These are phyloP conservation scores for Bombus superbus DNA, from an alignment of 1,140 invertebrate genomes.

Conservation along the genomic window DNA sequence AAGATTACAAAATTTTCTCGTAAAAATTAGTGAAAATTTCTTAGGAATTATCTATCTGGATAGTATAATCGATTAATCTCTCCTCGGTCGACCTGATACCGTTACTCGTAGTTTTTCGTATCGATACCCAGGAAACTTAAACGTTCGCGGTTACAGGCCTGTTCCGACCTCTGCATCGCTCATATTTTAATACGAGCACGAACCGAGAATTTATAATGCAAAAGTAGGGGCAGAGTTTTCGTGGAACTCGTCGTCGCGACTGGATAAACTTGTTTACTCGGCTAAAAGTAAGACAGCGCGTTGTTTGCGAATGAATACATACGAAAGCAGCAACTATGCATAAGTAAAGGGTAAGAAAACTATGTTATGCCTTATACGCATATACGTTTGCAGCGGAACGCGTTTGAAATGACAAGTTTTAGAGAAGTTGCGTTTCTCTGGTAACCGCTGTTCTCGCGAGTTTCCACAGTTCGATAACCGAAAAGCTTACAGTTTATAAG, in stretches of 20 bases:
- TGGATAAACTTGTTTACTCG: slow-evolving; percentile 50
- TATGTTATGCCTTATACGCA: slow-evolving; percentile 3
- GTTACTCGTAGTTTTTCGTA: neutral
- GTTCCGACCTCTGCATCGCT: neutral
- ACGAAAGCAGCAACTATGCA: slow-evolving; percentile 35
- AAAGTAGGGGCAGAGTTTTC: slow-evolving; percentile 39
- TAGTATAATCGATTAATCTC: neutral
- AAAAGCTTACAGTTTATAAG: no score
- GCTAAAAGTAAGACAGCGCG: slow-evolving; percentile 44
- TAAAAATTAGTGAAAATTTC: no score
- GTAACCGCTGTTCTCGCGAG: neutral
- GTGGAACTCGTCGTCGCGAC: slow-evolving; percentile 34
- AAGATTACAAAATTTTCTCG: no score
- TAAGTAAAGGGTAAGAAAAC: slow-evolving; percentile 40
- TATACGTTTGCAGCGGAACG: neutral
- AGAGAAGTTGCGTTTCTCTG: slow-evolving; percentile 6
- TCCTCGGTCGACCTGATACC: neutral
- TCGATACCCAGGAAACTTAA: neutral
- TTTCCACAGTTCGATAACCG: neutral
- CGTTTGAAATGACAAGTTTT: neutral
- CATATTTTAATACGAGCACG: slow-evolving; percentile 38
- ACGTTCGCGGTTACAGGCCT: neutral
- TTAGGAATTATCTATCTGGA: neutral
- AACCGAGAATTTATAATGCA: slow-evolving; percentile 39
- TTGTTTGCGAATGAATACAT: slow-evolving; percentile 53